Evolutionary conservation across 2,888 invertebrate species (phyloP).

Genomic region (Clepsis dumicolana): DNA sequence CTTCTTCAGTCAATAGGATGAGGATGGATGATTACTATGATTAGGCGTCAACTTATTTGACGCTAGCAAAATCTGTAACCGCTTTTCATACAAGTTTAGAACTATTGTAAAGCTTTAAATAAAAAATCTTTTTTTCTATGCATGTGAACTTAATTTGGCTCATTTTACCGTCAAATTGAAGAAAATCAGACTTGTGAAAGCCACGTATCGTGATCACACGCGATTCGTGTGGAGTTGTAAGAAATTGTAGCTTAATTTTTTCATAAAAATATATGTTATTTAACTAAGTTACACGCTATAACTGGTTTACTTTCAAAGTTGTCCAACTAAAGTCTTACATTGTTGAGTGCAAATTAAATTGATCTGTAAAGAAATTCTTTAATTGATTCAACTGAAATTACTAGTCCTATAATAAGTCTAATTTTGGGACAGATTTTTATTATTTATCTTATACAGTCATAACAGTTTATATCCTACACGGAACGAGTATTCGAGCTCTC

Average conservation of each 20-base stretch:
- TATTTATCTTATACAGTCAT: too few species aligned
- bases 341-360: too few species aligned
- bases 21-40: too few species aligned
- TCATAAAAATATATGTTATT: background rate
- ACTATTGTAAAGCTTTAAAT: background rate
- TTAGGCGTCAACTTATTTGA: too few species aligned
- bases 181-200: conserved; percentile 1
- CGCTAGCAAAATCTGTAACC: background rate
- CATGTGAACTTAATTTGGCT: background rate
- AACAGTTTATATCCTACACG: background rate
- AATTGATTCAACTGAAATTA: too few species aligned
- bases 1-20: too few species aligned
- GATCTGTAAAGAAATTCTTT: too few species aligned
- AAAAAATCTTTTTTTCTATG: background rate
- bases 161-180: background rate
- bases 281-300: background rate
- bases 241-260: conserved; percentile 1
- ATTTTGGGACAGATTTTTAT: too few species aligned
- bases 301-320: background rate
- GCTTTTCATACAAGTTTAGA: background rate
- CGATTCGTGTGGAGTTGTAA: conserved; percentile 6
- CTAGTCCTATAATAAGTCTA: too few species aligned
- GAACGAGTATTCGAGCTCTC: background rate
- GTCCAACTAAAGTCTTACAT: background rate
- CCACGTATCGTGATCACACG: conserved; percentile 13